Evolutionary conservation across 2,113 vertebrate genomes (phyloP), one percentile per base, ranked within the genome.

Genomic region (Xenus cinereus): DNA sequence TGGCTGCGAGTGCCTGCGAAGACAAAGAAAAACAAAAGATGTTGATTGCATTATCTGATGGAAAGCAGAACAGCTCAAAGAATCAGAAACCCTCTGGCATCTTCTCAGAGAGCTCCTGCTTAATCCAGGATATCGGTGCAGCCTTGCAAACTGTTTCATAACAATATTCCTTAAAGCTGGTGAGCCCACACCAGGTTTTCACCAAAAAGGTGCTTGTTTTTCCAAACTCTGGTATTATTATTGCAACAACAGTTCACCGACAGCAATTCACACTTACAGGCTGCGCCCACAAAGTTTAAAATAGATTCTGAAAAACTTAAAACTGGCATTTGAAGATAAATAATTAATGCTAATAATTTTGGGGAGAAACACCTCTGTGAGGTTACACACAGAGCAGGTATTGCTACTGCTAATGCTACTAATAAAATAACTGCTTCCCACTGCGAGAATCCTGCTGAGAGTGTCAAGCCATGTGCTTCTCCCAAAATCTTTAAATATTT

Each of bases 1-100:
- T 99, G 91, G 99, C 99, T 93, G 99, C 99, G 1, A 99, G 98
- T 0, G 99, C 99, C 99, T 99, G 93, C 21, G 20, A 57, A 95
- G 64, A 89, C 62, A 92, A 62, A 93, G 5, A n/a, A 63, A 86
- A 69, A 0, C 35, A 48, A 64, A 80, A 14, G 23, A 48, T 1
- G 5, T 32, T 68, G 66, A 93, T 5, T 56, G 51, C 33, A 86
- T 63, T 48, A 59, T 50, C 60, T 67, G 56, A 91, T 33, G 7
- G 6, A 84, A 80, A 77, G 27, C 50, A 68, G 46, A 54, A 33
- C 53, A 45, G 12, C 54, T 28, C 35, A 32, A 60, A 87, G 73
- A 39, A n/a, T n/a, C 53, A 86, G 48, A 84, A 93, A 43, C 23
- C 51, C 67, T 45, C 80, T 48, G 39, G 46, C 17, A 59, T 11